Conservation (phyloP, 30 jellyfish, hydroid and myxozoan species). For the Cassiopea andromeda region DNA sequence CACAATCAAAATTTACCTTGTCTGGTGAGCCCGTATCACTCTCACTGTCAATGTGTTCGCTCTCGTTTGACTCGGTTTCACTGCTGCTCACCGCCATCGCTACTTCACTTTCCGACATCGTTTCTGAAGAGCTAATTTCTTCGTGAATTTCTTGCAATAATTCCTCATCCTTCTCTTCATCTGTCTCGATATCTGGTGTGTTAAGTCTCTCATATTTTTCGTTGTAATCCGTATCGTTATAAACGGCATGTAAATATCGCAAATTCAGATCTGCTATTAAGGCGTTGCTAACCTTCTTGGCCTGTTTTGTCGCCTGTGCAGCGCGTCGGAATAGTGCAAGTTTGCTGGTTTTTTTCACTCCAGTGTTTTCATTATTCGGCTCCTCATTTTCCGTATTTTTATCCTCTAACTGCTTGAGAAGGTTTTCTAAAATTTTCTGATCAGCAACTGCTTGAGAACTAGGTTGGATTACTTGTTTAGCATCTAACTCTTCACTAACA, state of each 20-base stretch:
- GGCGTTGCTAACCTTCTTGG: conserved; percentile 16
- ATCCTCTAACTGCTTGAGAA: background rate
- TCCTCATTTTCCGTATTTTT: background rate
- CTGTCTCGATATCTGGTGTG: conserved; percentile 69
- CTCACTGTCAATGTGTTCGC: conserved; percentile 22
- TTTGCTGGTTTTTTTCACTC: background rate
- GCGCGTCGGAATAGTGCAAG: background rate
- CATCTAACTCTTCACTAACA: conserved; percentile 7
- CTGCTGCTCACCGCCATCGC: background rate
- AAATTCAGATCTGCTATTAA: conserved; percentile 39
- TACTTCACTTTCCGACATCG: conserved; percentile 15
- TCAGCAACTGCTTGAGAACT: background rate
- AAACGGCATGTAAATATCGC: conserved; percentile 36
- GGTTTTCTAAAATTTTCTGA: background rate
- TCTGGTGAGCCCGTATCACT: background rate
- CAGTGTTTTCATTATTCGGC: background rate
- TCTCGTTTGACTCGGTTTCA: background rate
- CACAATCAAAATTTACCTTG: background rate
- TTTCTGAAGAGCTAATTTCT: conserved; percentile 4
- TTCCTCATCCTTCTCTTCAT: conserved; percentile 61
- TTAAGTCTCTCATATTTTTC: conserved; percentile 33
- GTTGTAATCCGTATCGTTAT: conserved; percentile 58
- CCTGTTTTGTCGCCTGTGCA: conserved; percentile 22
- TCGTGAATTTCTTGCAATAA: conserved; percentile 22
- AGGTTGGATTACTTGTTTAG: conserved; percentile 5